Evolutionary conservation across 2,113 vertebrate genomes (phyloP).

Genomic region (Pollimyrus isidori): DNA sequence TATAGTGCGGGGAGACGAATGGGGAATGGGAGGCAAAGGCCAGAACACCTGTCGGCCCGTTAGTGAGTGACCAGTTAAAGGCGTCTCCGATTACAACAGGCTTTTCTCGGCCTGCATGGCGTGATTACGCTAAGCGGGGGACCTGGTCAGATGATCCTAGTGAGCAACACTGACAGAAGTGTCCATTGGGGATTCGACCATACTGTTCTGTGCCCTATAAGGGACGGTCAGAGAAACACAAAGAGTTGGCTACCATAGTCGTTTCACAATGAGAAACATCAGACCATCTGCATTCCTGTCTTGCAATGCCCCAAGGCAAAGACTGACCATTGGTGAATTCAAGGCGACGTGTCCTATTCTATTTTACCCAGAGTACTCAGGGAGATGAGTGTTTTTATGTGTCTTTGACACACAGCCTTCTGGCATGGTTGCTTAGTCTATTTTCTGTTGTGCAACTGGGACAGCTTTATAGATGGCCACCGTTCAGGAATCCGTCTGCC

Average conservation of each 20-base stretch:
- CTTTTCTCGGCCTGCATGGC: background rate
- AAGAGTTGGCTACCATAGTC: background rate
- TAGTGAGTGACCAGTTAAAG: conserved; percentile 54
- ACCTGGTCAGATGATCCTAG: background rate
- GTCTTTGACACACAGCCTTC: background rate
- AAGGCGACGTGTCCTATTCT: background rate
- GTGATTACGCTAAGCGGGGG: background rate
- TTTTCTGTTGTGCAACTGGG: conserved; percentile 21
- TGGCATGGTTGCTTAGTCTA: background rate
- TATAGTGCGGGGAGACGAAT: conserved; percentile 2
- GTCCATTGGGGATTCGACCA: background rate
- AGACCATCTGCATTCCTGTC: background rate
- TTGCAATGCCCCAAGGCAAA: background rate
- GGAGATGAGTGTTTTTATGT: background rate
- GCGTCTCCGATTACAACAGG: conserved; percentile 53
- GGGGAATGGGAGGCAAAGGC: conserved; percentile 41
- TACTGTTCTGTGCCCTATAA: background rate
- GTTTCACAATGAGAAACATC: background rate
- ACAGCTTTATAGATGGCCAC: conserved; percentile 34
- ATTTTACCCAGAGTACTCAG: background rate
- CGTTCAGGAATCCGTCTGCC: conserved; percentile 28
- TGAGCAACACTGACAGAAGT: background rate
- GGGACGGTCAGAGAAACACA: background rate
- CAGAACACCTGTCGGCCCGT: conserved; percentile 61
- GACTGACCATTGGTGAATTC: background rate